Percentiles rank a stretch among this genome's conserved stretches.
These are phyloP conservation scores for Plectrocnemia conspersa DNA, from an alignment of 1,140 invertebrate genomes.

Conservation along the genomic window DNA sequence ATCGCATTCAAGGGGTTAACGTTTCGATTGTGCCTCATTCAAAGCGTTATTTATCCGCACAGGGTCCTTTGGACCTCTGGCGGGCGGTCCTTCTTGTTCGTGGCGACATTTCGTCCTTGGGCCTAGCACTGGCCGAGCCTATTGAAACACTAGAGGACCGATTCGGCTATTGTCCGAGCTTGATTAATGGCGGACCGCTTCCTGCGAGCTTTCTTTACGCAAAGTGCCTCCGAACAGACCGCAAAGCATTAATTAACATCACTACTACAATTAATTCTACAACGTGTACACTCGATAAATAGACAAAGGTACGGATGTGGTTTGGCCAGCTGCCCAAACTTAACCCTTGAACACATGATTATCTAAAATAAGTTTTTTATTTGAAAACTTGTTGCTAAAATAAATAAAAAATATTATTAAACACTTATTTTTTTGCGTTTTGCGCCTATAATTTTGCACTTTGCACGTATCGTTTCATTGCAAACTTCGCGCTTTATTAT, in stretches of 20 bases:
- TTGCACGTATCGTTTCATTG: no score
- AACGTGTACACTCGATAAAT: no score
- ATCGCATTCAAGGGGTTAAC: slow-evolving; percentile 15
- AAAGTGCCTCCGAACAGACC: slow-evolving; percentile 30
- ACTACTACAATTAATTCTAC: slow-evolving; percentile 31
- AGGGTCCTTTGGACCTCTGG: slow-evolving; percentile 5
- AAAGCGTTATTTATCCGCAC: slow-evolving; percentile 16
- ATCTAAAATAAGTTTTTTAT: no score
- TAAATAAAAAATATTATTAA: no score
- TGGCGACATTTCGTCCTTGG: not conserved
- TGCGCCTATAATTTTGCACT: no score
- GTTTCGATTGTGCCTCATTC: slow-evolving; percentile 11
- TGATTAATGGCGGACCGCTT: slow-evolving; percentile 30
- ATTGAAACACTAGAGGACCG: not conserved
- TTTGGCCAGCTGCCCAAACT: no score
- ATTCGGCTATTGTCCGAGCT: slow-evolving; percentile 25
- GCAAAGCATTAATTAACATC: slow-evolving; percentile 33
- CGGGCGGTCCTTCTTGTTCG: not conserved
- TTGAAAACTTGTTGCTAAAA: no score
- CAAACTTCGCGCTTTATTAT: no score
- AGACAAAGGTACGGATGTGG: no score
- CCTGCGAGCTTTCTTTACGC: slow-evolving; percentile 31
- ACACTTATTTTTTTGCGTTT: no score
- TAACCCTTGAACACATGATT: no score
- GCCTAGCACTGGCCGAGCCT: not conserved